phyloP scores from a whole-genome alignment of 2,888 invertebrate species.

The Notocelia uddmanniana region DNA sequence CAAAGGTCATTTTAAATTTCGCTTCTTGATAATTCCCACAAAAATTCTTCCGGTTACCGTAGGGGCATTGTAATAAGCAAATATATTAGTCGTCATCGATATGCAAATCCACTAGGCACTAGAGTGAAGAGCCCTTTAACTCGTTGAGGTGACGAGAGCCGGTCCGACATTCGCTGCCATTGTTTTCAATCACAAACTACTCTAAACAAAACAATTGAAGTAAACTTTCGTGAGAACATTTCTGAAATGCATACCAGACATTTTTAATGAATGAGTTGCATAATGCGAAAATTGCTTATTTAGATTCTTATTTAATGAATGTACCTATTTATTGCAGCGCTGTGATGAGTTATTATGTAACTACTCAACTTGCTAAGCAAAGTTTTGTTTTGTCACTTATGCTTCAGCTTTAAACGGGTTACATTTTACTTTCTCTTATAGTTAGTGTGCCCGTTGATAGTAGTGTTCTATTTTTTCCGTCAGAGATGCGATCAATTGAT shows the following conservation, averaged over 20 bases:
- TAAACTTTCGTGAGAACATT: conserved; percentile 63
- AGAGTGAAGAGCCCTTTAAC: conserved; percentile 68
- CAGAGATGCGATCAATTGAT: conserved; percentile 50
- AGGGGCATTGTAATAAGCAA: conserved; percentile 40
- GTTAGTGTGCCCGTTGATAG: background rate
- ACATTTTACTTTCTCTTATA: conserved; percentile 5
- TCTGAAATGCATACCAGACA: conserved; percentile 42
- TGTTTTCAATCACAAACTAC: conserved; percentile 65
- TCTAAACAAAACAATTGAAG: conserved; percentile 48
- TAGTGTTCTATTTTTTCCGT: conserved; percentile 22
- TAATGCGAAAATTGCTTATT: conserved; percentile 29
- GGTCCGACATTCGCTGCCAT: conserved; percentile 72
- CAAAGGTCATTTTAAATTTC: background rate
- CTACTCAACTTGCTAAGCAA: background rate
- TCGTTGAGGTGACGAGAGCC: conserved; percentile 60
- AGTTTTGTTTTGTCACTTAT: background rate
- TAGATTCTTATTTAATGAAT: conserved; percentile 19
- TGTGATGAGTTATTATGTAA: background rate
- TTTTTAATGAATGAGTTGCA: conserved; percentile 24
- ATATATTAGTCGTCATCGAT: conserved; percentile 67
- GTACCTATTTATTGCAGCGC: conserved; percentile 16
- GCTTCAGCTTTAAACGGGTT: background rate
- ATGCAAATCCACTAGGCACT: conserved; percentile 76
- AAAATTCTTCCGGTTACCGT: conserved; percentile 3
- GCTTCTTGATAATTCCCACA: conserved; percentile 19